A percentile compares a stretch with the other conserved stretches of the same genome.
Evolutionary conservation across 2,113 vertebrate genomes (phyloP).

Genomic region (Ascaphus truei): DNA sequence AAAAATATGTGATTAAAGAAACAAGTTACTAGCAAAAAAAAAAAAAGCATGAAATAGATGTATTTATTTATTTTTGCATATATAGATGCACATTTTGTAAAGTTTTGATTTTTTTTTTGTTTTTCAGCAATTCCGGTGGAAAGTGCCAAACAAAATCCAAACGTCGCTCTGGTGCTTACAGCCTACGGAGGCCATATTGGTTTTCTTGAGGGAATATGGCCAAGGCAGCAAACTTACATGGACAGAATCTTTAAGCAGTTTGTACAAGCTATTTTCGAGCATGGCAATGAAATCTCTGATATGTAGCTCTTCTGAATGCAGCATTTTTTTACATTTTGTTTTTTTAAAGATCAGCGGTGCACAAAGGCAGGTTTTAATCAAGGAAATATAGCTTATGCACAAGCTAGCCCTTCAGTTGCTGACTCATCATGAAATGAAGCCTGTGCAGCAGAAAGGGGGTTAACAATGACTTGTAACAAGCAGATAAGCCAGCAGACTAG

Average conservation of each 20-base stretch:
- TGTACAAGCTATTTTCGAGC: constrained; percentile 84
- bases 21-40: neutral
- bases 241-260: constrained; percentile 97
- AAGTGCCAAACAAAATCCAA: constrained; percentile 92
- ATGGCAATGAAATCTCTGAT: constrained; percentile 71
- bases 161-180: constrained; percentile 90
- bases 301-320: constrained; percentile 49
- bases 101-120: neutral
- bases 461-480: constrained; percentile 44
- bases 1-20: too few relatives aligned
- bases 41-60: neutral
- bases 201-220: constrained; percentile 95
- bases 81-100: neutral
- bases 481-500: constrained; percentile 54
- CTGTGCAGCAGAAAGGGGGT: constrained; percentile 13
- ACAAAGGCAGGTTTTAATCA: constrained; percentile 43
- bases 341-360: constrained; percentile 30
- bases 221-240: constrained; percentile 93
- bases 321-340: neutral
- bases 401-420: constrained; percentile 32
- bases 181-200: constrained; percentile 93
- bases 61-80: constrained; percentile 1
- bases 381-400: constrained; percentile 54
- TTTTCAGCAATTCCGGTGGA: constrained; percentile 88
- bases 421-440: constrained; percentile 6